Conservation (phyloP, 2,888 invertebrate genomes). For the Byasa hedistus region DNA sequence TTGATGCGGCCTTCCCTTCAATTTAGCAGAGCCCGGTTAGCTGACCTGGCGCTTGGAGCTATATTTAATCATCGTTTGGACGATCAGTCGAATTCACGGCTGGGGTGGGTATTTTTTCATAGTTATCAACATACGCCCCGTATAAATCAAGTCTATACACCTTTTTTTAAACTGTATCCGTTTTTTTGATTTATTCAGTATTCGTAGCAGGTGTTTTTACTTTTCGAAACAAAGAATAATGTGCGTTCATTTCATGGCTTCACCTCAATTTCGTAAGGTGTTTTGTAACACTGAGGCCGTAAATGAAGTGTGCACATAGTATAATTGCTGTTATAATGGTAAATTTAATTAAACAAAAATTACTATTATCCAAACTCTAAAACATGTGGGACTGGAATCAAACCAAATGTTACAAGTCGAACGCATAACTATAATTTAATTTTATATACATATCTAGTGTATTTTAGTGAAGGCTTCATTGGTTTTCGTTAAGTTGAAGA, state of each 20-base stretch:
- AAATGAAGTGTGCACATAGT: too few species aligned
- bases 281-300: too few species aligned
- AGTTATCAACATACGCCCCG: not conserved
- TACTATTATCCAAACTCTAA: too few species aligned
- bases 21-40: constrained; percentile 44
- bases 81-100: constrained; percentile 11
- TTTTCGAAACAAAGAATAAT: not conserved
- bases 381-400: too few species aligned
- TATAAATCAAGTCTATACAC: not conserved
- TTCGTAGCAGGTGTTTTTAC: not conserved
- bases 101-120: constrained; percentile 5
- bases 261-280: too few species aligned
- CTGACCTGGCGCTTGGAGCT: constrained; percentile 29
- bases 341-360: too few species aligned
- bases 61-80: constrained; percentile 43
- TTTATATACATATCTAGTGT: too few species aligned
- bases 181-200: not conserved
- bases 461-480: too few species aligned
- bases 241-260: not conserved
- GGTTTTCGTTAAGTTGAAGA: too few species aligned
- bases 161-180: not conserved
- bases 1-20: constrained; percentile 60
- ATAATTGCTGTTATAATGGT: too few species aligned
- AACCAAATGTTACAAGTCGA: too few species aligned
- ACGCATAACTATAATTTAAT: too few species aligned